Percentiles rank a stretch among this genome's conserved stretches.
These are phyloP conservation scores for Psammodynastes pulverulentus DNA, from an alignment of 2,113 vertebrate genomes.

Conservation along the genomic window DNA sequence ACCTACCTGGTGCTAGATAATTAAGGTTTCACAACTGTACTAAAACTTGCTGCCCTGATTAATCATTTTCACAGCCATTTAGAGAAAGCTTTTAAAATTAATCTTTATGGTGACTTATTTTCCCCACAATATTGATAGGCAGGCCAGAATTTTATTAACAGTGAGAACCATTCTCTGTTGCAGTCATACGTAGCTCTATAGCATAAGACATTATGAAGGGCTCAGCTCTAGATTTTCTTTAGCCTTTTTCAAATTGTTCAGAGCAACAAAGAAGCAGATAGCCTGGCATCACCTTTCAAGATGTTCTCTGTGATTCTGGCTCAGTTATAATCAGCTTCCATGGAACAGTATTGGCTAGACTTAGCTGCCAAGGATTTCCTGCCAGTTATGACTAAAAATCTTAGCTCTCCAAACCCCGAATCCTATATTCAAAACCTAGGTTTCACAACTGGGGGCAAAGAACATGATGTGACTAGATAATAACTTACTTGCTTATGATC, in stretches of 20 bases:
- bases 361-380: background rate
- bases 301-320: background rate
- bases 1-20: background rate
- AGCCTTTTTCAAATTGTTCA: background rate
- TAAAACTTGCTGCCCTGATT: background rate
- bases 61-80: background rate
- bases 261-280: background rate
- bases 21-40: background rate
- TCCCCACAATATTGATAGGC: background rate
- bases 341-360: background rate
- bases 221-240: background rate
- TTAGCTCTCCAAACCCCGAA: background rate
- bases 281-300: background rate
- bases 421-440: background rate
- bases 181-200: background rate
- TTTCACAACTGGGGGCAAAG: background rate
- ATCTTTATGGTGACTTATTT: background rate
- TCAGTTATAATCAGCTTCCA: background rate
- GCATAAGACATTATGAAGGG: background rate
- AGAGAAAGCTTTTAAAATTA: background rate
- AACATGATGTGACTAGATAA: background rate
- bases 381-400: background rate
- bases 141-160: background rate
- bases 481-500: background rate
- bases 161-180: background rate